Conservation (phyloP, 2,888 invertebrate genomes). For the Lasiommata megera region DNA sequence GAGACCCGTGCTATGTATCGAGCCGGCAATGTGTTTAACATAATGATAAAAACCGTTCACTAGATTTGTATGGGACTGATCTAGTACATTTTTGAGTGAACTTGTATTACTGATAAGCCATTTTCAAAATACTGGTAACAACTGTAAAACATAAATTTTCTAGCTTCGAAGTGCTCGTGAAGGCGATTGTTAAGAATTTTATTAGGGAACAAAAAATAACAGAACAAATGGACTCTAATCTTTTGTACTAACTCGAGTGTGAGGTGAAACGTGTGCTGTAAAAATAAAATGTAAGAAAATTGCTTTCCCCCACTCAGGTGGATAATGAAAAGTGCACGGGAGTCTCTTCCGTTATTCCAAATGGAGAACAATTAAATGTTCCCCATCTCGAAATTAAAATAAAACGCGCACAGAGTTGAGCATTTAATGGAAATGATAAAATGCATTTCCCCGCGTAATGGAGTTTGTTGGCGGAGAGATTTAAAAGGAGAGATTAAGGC, state of each 20-base stretch:
- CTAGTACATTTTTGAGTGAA: too few species aligned
- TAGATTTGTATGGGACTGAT: too few species aligned
- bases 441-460: constrained; percentile 1
- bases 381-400: constrained; percentile 31
- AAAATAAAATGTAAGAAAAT: constrained; percentile 8
- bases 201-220: background rate
- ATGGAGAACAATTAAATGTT: constrained; percentile 24
- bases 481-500: constrained; percentile 3
- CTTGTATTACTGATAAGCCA: too few species aligned
- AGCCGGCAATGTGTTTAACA: too few species aligned
- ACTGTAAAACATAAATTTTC: too few species aligned
- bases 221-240: background rate
- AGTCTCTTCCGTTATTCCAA: constrained; percentile 17
- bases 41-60: too few species aligned
- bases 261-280: background rate
- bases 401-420: constrained; percentile 16
- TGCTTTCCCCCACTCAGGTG: background rate
- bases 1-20: too few species aligned
- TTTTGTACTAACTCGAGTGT: background rate
- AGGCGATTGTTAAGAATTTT: background rate
- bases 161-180: background rate
- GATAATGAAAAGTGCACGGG: constrained; percentile 12
- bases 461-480: background rate
- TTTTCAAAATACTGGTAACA: too few species aligned
- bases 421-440: constrained; percentile 5